Evolutionary conservation across 2,888 invertebrate species (phyloP).

Genomic region (Tetheella fluctuosa): DNA sequence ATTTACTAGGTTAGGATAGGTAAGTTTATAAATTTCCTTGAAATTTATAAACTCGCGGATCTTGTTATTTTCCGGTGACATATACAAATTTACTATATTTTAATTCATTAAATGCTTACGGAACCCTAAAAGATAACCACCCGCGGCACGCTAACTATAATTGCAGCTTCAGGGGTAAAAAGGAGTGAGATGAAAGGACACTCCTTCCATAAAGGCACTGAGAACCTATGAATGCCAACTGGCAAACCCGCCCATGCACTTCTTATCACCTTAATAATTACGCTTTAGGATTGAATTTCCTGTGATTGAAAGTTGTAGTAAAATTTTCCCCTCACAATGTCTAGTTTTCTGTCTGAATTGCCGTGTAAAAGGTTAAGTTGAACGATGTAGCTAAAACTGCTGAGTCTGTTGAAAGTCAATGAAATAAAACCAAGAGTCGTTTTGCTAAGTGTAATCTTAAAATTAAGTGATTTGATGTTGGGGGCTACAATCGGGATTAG

Average conservation of each 20-base stretch:
- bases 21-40: no score
- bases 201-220: conserved; percentile 63
- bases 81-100: no score
- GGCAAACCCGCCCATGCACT: conserved; percentile 33
- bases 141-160: conserved; percentile 74
- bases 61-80: no score
- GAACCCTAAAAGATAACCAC: conserved; percentile 65
- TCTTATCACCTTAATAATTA: conserved; percentile 31
- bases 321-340: conserved; percentile 47
- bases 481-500: neutral
- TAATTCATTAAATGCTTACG: conserved; percentile 3
- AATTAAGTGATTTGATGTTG: conserved; percentile 14
- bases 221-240: conserved; percentile 55
- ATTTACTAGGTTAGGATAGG: no score
- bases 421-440: conserved; percentile 34
- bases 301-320: conserved; percentile 11
- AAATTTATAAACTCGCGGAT: no score
- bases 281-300: conserved; percentile 20
- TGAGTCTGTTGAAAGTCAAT: conserved; percentile 43
- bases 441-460: conserved; percentile 18
- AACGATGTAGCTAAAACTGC: conserved; percentile 53
- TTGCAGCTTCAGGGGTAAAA: conserved; percentile 77
- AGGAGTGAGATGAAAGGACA: conserved; percentile 73
- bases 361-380: conserved; percentile 64
- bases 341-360: conserved; percentile 69